Evolutionary conservation across 64 coral and sea anemone species (phyloP).

Genomic region (Orbicella faveolata): DNA sequence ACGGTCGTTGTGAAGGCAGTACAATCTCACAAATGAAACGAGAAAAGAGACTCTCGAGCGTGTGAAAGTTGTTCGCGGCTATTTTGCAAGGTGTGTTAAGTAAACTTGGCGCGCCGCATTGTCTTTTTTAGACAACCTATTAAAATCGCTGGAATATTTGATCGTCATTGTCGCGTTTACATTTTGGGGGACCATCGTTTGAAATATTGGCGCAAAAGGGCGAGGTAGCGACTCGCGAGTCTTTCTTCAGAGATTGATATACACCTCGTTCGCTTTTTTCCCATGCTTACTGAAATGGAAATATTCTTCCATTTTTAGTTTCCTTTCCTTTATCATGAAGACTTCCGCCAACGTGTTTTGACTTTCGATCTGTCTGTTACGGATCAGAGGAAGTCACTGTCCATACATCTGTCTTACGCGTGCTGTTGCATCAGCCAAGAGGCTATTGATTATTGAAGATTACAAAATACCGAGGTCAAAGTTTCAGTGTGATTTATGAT

Average conservation of each 20-base stretch:
- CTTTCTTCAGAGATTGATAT: not conserved
- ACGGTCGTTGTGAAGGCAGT: not conserved
- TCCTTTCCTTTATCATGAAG: not conserved
- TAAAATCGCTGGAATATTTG: not conserved
- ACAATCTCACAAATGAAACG: not conserved
- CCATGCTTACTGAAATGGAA: not conserved
- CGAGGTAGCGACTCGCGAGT: not conserved
- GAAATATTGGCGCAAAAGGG: not conserved
- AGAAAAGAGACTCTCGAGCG: not conserved
- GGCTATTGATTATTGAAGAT: not conserved
- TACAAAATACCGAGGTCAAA: no score
- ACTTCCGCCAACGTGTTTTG: not conserved
- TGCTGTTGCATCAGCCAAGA: constrained; percentile 21
- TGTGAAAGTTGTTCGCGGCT: not conserved
- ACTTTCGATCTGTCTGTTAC: no score
- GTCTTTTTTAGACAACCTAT: not conserved
- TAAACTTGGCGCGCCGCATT: not conserved
- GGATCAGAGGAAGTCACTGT: not conserved
- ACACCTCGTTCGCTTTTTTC: not conserved
- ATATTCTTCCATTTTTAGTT: not conserved
- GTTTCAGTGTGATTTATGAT: not conserved
- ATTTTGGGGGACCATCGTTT: not conserved
- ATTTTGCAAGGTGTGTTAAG: not conserved
- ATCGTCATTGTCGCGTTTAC: not conserved
- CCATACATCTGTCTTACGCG: not conserved